phyloP scores from a whole-genome alignment of 2,113 vertebrate species.

The Phaetusa simplex region DNA sequence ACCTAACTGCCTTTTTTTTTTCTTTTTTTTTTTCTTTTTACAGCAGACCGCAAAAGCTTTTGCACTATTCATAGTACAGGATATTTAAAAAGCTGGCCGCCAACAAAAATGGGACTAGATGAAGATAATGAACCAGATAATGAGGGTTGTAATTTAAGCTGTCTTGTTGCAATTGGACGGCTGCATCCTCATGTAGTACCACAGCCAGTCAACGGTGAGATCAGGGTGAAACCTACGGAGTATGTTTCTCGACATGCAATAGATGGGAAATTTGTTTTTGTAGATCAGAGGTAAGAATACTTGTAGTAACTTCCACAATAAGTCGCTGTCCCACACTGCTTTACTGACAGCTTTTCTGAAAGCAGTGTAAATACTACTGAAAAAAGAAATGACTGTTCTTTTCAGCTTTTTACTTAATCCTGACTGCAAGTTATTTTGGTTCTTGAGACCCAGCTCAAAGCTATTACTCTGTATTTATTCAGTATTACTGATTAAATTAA shows the following conservation, averaged over 20 bases:
- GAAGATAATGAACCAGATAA: constrained; percentile 96
- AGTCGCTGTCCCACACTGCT: neutral
- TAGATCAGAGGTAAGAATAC: constrained; percentile 92
- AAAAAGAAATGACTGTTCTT: neutral
- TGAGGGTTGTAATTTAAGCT: constrained; percentile 97
- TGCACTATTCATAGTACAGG: constrained; percentile 99
- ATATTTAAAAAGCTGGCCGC: constrained; percentile 98
- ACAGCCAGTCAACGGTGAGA: constrained; percentile 88
- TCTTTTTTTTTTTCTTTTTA: neutral
- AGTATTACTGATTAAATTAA: neutral
- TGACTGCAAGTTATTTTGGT: neutral
- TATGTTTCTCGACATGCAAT: constrained; percentile 97
- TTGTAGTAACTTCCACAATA: neutral
- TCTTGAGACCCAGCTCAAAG: neutral
- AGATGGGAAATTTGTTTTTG: constrained; percentile 98
- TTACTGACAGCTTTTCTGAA: neutral
- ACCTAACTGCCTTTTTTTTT: neutral
- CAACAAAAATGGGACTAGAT: constrained; percentile 96
- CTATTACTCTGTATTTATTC: neutral
- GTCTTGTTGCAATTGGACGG: constrained; percentile 95
- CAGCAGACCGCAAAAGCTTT: constrained; percentile 97
- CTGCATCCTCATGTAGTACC: constrained; percentile 93
- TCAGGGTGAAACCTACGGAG: constrained; percentile 94
- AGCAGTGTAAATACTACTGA: neutral
- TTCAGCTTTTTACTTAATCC: neutral